Percentiles rank a stretch among this genome's conserved stretches.
phyloP scores from a whole-genome alignment of 1,140 invertebrate genomes.

The Arion vulgaris region DNA sequence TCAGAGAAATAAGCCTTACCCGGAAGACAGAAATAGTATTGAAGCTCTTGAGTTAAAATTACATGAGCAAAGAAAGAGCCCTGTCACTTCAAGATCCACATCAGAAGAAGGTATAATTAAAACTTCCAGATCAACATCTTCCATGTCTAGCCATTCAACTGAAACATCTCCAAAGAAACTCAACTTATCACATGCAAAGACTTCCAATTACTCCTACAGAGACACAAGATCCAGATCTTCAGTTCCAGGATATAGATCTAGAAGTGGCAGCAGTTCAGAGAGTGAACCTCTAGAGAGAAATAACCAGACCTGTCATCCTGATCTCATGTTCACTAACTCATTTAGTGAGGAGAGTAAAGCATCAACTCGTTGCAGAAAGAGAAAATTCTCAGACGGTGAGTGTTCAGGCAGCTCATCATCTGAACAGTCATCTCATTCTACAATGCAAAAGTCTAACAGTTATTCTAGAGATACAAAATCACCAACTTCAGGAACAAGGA shows the following conservation, averaged over 20 bases:
- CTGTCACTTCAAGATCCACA: background rate
- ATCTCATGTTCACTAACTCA: background rate
- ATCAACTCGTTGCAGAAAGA: background rate
- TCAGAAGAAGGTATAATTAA: background rate
- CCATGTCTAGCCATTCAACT: background rate
- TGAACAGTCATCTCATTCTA: background rate
- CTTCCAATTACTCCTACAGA: background rate
- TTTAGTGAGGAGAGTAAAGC: background rate
- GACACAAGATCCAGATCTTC: background rate
- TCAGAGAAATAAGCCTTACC: background rate
- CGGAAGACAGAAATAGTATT: background rate
- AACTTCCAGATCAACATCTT: background rate
- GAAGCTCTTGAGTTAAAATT: background rate
- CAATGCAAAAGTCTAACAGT: background rate
- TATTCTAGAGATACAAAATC: background rate
- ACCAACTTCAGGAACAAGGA: background rate
- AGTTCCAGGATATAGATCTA: background rate
- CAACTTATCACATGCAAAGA: background rate
- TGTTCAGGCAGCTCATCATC: background rate
- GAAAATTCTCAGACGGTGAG: background rate
- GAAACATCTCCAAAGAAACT: background rate
- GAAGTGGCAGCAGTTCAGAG: background rate
- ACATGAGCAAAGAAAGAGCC: background rate
- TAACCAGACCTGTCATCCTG: background rate
- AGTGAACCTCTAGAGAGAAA: background rate